phyloP scores from a whole-genome alignment of 2,797 vertebrate species.

The Salarias fasciatus region DNA sequence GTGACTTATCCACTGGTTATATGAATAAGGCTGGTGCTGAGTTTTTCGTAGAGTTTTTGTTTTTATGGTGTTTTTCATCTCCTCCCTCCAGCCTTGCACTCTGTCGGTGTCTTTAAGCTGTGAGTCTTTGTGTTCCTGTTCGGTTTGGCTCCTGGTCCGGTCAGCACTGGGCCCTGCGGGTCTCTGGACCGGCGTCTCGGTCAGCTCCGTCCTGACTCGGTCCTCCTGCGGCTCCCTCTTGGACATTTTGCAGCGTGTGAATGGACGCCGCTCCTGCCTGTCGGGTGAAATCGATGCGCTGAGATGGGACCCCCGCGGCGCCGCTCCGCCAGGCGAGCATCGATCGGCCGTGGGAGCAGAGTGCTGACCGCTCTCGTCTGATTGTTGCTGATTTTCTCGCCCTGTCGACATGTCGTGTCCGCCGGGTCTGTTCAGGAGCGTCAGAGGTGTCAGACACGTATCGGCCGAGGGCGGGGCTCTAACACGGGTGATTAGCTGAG shows the following conservation, averaged over 20 bases:
- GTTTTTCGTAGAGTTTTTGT: too few species aligned
- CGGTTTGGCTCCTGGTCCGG: too few species aligned
- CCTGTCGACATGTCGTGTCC: constrained; percentile 36
- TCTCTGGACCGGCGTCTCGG: too few species aligned
- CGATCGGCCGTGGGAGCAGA: constrained; percentile 40
- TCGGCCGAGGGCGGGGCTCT: neutral
- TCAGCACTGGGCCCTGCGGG: too few species aligned
- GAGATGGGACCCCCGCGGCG: constrained; percentile 49
- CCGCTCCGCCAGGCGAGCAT: constrained; percentile 34
- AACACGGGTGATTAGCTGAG: constrained; percentile 40
- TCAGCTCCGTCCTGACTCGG: too few species aligned
- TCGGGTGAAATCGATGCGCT: constrained; percentile 52
- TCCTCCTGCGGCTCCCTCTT: too few species aligned
- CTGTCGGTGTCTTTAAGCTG: too few species aligned
- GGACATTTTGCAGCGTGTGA: constrained; percentile 19
- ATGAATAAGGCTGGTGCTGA: too few species aligned
- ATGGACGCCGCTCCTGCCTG: constrained; percentile 18
- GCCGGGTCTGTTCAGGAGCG: constrained; percentile 22
- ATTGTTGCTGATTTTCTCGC: constrained; percentile 22
- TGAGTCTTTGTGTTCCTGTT: too few species aligned
- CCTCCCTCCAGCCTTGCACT: too few species aligned
- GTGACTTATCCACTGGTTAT: too few species aligned
- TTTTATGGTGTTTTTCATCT: too few species aligned
- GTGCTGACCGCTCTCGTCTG: constrained; percentile 54
- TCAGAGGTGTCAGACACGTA: constrained; percentile 23